These are phyloP conservation scores for Mythimna albipuncta DNA, from an alignment of 2,888 invertebrate genomes.

Conservation along the genomic window DNA sequence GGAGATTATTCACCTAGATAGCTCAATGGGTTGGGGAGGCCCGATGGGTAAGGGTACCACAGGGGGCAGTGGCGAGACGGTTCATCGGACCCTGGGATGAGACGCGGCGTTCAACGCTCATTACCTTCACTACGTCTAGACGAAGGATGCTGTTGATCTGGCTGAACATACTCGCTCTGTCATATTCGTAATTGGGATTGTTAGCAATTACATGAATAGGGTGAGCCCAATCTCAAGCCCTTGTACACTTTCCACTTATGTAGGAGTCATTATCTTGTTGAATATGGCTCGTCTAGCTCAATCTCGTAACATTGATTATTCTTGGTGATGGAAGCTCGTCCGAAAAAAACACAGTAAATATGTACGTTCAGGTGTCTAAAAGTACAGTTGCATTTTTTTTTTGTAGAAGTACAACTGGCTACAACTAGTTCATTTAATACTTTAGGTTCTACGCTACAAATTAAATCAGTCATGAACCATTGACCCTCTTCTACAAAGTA, in stretches of 20 bases:
- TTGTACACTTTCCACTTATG: slow-evolving; percentile 3
- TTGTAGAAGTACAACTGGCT: no score
- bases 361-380: no score
- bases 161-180: slow-evolving; percentile 32
- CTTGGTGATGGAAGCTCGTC: background rate
- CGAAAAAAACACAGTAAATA: slow-evolving; percentile 3
- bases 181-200: slow-evolving; percentile 46
- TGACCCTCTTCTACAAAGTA: no score
- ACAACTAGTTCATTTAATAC: no score
- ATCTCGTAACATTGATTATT: slow-evolving; percentile 9
- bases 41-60: slow-evolving; percentile 53
- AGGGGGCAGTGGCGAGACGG: slow-evolving; percentile 77
- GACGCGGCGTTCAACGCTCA: slow-evolving; percentile 70
- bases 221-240: slow-evolving; percentile 1
- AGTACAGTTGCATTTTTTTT: no score
- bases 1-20: slow-evolving; percentile 45
- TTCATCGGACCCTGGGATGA: slow-evolving; percentile 82
- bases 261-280: slow-evolving; percentile 17
- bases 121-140: slow-evolving; percentile 75
- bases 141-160: slow-evolving; percentile 63
- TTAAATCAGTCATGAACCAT: no score
- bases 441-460: no score
- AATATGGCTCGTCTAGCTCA: slow-evolving; percentile 9
- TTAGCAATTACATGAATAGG: slow-evolving; percentile 25
- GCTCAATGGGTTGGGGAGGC: slow-evolving; percentile 47